Evolutionary conservation across 2,113 vertebrate species (phyloP).

Genomic region (Haplochromis burtoni): DNA sequence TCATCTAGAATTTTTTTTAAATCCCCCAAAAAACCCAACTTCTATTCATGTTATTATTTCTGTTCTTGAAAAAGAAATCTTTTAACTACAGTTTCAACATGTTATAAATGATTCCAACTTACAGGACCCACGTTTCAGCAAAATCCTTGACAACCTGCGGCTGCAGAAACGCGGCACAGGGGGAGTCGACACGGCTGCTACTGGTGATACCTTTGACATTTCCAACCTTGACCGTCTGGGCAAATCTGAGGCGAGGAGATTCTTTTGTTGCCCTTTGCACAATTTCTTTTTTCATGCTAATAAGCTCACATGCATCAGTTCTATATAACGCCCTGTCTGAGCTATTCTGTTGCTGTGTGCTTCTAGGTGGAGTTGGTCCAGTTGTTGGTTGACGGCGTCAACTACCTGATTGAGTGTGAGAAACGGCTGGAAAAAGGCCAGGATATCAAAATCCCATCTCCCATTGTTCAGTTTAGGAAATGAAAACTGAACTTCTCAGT

Average conservation of each 20-base stretch:
- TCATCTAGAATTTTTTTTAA: background rate
- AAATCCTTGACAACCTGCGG: slow-evolving; percentile 85
- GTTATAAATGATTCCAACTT: background rate
- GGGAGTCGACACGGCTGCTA: slow-evolving; percentile 84
- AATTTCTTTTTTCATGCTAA: background rate
- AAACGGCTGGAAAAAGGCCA: slow-evolving; percentile 87
- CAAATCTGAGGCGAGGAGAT: slow-evolving; percentile 80
- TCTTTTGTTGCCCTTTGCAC: background rate
- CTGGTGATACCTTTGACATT: slow-evolving; percentile 84
- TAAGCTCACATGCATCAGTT: background rate
- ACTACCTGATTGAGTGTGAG: slow-evolving; percentile 87
- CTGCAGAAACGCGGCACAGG: slow-evolving; percentile 91
- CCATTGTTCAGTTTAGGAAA: slow-evolving; percentile 80
- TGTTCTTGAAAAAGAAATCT: background rate
- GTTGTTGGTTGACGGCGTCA: slow-evolving; percentile 83
- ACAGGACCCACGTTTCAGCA: slow-evolving; percentile 84
- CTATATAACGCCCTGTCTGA: background rate
- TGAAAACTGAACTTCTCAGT: slow-evolving; percentile 42
- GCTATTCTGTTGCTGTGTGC: background rate
- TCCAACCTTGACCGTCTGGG: slow-evolving; percentile 91
- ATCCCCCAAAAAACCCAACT: background rate
- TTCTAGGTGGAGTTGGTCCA: slow-evolving; percentile 87
- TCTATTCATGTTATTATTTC: background rate
- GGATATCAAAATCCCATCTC: slow-evolving; percentile 85
- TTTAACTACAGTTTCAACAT: background rate